A percentile compares a stretch with the other conserved stretches of the same genome.
Evolutionary conservation across 2,113 vertebrate species (phyloP).

Genomic region (Arenaria interpres): DNA sequence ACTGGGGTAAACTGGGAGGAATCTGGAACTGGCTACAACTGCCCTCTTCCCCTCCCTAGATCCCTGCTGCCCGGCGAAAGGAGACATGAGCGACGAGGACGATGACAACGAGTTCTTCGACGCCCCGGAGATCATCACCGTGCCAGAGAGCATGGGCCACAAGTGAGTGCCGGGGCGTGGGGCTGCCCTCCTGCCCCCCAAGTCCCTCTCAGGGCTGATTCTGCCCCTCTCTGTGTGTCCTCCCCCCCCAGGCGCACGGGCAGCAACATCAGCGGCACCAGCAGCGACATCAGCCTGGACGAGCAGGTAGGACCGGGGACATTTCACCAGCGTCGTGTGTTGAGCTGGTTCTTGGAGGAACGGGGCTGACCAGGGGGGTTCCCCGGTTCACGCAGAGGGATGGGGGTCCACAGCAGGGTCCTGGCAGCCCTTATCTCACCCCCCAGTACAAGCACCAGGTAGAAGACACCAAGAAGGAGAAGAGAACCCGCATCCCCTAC

Average conservation of each 20-base stretch:
- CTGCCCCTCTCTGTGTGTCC: neutral
- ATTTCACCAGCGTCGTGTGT: rapidly evolving
- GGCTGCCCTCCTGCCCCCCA: neutral
- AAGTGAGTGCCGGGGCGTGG: slow-evolving; percentile 76
- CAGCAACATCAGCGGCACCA: slow-evolving; percentile 93
- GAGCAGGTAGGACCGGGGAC: slow-evolving; percentile 76
- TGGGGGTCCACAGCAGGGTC: rapidly evolving
- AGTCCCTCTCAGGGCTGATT: rapidly evolving
- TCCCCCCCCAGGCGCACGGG: slow-evolving; percentile 84
- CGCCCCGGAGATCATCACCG: slow-evolving; percentile 89
- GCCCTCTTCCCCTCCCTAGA: slow-evolving; percentile 25
- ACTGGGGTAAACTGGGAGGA: neutral
- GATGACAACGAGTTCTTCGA: slow-evolving; percentile 97
- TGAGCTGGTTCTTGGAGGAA: neutral
- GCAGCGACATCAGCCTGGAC: slow-evolving; percentile 89
- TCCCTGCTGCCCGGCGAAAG: slow-evolving; percentile 82
- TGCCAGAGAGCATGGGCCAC: slow-evolving; percentile 89
- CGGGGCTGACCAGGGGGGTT: neutral
- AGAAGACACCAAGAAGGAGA: slow-evolving; percentile 87
- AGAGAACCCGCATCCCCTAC: slow-evolving; percentile 88
- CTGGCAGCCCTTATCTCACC: neutral
- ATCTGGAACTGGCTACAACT: rapidly evolving
- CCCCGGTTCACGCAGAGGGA: rapidly evolving
- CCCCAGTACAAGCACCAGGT: slow-evolving; percentile 76
- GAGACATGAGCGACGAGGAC: slow-evolving; percentile 92